Conservation (phyloP, 2,797 vertebrate genomes). For the Coranthus polyacanthus region DNA sequence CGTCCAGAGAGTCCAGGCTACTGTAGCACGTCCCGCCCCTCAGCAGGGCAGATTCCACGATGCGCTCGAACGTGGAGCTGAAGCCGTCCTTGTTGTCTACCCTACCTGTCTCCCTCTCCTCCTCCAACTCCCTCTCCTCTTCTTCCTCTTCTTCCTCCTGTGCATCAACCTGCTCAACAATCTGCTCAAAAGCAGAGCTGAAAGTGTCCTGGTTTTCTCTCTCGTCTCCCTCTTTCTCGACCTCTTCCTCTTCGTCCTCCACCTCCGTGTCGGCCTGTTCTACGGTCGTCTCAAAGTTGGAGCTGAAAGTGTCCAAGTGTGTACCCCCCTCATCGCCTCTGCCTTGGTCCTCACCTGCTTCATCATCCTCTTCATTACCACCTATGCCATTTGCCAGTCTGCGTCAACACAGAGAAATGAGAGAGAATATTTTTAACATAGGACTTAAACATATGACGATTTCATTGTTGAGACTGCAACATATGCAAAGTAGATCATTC, state of each 20-base stretch:
- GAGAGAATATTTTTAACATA: constrained; percentile 22
- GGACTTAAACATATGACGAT: constrained; percentile 3
- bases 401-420: constrained; percentile 30
- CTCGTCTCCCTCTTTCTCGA: constrained; percentile 56
- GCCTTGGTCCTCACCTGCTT: constrained; percentile 63
- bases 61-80: constrained; percentile 96
- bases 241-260: constrained; percentile 80
- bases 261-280: constrained; percentile 84
- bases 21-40: constrained; percentile 95
- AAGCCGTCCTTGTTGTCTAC: constrained; percentile 94
- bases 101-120: constrained; percentile 77
- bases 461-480: constrained; percentile 14
- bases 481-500: constrained; percentile 27
- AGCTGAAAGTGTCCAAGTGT: constrained; percentile 85
- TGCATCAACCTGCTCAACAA: constrained; percentile 89
- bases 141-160: constrained; percentile 73
- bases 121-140: constrained; percentile 79
- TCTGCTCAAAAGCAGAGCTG: constrained; percentile 94
- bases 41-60: constrained; percentile 95
- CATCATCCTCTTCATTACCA: constrained; percentile 75
- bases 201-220: constrained; percentile 90
- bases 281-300: constrained; percentile 85
- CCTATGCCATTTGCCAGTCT: constrained; percentile 83
- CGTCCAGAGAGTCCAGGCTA: constrained; percentile 95
- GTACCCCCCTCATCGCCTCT: constrained; percentile 50